Conservation (phyloP, 2,888 invertebrate genomes). For the Coremacera marginata region DNA sequence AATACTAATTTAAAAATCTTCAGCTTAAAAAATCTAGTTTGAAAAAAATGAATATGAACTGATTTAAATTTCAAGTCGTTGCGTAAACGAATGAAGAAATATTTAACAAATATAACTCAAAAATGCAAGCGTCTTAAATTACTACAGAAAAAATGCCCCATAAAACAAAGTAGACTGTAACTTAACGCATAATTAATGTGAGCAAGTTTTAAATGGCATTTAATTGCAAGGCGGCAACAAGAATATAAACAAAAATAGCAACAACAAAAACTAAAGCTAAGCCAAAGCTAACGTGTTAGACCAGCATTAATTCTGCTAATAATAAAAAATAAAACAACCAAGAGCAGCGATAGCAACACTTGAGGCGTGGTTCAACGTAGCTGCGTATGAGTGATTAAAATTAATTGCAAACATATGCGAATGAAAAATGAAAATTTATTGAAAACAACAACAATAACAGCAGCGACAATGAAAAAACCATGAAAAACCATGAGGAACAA, state of each 20-base stretch:
- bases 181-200: no score
- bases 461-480: constrained; percentile 9
- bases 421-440: background rate
- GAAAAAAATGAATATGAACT: no score
- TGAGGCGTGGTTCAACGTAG: background rate
- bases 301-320: background rate
- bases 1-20: no score
- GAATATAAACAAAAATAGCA: background rate
- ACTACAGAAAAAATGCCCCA: no score
- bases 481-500: background rate
- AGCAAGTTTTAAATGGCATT: background rate
- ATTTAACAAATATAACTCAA: background rate
- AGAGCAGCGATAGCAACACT: background rate
- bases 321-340: background rate
- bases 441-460: constrained; percentile 9
- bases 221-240: background rate
- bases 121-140: no score
- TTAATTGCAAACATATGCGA: background rate
- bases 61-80: no score
- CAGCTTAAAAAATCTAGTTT: no score
- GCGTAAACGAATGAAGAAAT: background rate
- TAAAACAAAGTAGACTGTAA: no score
- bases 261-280: background rate
- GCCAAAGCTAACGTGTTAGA: background rate
- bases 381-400: constrained; percentile 14